Evolutionary conservation across 1,140 invertebrate species (phyloP).

Genomic region (Luehdorfia chinensis): DNA sequence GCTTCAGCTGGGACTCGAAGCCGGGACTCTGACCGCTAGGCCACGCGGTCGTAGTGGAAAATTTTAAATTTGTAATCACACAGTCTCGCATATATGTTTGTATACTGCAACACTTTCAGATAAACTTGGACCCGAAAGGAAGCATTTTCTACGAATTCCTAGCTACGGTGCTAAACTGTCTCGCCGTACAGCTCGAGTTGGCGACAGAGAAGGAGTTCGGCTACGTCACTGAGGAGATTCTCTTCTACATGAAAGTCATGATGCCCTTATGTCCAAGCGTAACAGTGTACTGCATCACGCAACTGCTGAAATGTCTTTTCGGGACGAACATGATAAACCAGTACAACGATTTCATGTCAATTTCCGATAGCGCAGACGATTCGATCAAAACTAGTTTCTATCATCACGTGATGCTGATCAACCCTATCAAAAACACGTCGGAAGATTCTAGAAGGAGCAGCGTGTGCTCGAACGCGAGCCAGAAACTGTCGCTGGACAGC

Average conservation of each 20-base stretch:
- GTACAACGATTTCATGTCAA: slow-evolving; percentile 75
- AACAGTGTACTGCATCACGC: slow-evolving; percentile 88
- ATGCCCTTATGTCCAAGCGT: slow-evolving; percentile 83
- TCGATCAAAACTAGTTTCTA: slow-evolving; percentile 35
- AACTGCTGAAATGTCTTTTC: slow-evolving; percentile 90
- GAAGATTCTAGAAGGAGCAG: slow-evolving; percentile 38
- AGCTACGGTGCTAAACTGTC: slow-evolving; percentile 80
- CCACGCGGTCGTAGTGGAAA: too few relatives aligned
- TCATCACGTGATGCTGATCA: slow-evolving; percentile 39
- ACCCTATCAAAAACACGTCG: slow-evolving; percentile 10
- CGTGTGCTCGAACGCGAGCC: slow-evolving; percentile 40
- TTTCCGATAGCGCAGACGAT: slow-evolving; percentile 29
- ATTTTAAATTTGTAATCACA: too few relatives aligned
- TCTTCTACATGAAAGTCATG: slow-evolving; percentile 85
- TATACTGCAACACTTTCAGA: slow-evolving; percentile 78
- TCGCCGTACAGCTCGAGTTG: slow-evolving; percentile 88
- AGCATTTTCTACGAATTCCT: slow-evolving; percentile 87
- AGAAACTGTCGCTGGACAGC: slow-evolving; percentile 46
- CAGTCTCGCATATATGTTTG: too few relatives aligned
- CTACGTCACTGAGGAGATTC: slow-evolving; percentile 87
- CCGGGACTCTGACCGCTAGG: too few relatives aligned
- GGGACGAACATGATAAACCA: slow-evolving; percentile 87
- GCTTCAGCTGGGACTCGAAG: too few relatives aligned
- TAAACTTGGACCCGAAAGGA: slow-evolving; percentile 83
- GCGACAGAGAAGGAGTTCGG: slow-evolving; percentile 85